Base-by-base conservation (phyloP, 2,113 vertebrate genomes). In the Dipodomys spectabilis region DNA sequence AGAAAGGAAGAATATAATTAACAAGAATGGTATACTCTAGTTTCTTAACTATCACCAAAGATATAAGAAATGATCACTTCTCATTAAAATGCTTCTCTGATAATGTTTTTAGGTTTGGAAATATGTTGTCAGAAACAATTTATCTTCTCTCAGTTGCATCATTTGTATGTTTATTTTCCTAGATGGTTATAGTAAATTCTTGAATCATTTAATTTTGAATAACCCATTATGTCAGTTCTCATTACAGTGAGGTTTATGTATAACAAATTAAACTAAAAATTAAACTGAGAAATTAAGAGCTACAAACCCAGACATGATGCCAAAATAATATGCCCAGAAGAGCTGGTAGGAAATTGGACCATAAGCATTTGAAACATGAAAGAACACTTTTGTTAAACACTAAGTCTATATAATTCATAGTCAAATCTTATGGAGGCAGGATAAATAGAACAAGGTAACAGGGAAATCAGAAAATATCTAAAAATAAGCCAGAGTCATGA, bases 141-240 rank as follows among this genome's bases (percentile, higher is more conserved):
- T 87, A 22, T 86, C 80, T 87, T 90, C 89, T 74, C 88, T 82
- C 39, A 94, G 53, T 7, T 88, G 62, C 35, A 83, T 90, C 53
- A 69, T 86, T 88, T 68, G 30, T 22, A 75, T 88, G 25, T 93
- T 95, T 93, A 93, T 94, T 94, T 95, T 78, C 67, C 73, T 78
- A 74, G 77, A 44, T 53, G 16, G 12, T 79, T 94, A 62, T 91
- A 87, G 93, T 95, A 78, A 82, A 19, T 87, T 93, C n/a, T 95
- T 95, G 53, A 82, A 65, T 90, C 75, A 95, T 92, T 94, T 92
- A 93, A 90, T 87, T 95, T 87, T 93, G n/a, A 95, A 90, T 92
- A 92, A 87, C n/a, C n/a, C 27, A 84, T 93, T 90, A 79, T 82
- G 71, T 88, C 84, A 94, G 65, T 84, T 96, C 93, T 93, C 57